Conservation (phyloP, 35 echinoderm and acorn worm species). For the Apostichopus californicus region DNA sequence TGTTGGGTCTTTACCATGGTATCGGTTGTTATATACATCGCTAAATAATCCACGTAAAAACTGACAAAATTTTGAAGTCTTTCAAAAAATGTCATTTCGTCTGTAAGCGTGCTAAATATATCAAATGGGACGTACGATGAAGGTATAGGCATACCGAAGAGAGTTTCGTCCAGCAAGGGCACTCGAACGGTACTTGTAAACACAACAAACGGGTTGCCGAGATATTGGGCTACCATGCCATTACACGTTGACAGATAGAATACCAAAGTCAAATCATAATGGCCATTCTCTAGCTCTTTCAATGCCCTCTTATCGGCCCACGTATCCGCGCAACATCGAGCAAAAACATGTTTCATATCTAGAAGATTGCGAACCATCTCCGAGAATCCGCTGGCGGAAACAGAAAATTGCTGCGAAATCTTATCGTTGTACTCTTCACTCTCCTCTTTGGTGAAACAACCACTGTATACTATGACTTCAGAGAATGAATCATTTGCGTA, state of each 20-base stretch:
- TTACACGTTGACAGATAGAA: constrained; percentile 38
- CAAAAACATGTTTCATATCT: neutral
- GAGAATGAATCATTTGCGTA: constrained; percentile 15
- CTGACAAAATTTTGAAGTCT: constrained; percentile 12
- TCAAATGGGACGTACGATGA: constrained; percentile 52
- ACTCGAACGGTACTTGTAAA: constrained; percentile 46
- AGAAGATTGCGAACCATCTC: constrained; percentile 11
- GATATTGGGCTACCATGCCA: constrained; percentile 29
- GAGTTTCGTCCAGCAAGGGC: constrained; percentile 19
- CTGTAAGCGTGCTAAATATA: constrained; percentile 10
- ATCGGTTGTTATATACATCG: neutral
- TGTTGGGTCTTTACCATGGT: constrained; percentile 18
- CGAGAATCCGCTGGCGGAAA: neutral
- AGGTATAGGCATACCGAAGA: constrained; percentile 55
- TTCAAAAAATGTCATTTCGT: constrained; percentile 45
- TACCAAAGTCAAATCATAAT: constrained; percentile 27
- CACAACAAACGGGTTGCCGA: constrained; percentile 35
- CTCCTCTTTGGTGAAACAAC: constrained; percentile 41
- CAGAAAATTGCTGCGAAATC: constrained; percentile 11
- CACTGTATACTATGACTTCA: constrained; percentile 2
- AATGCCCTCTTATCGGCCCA: neutral
- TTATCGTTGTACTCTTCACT: neutral
- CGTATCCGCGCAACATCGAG: constrained; percentile 18
- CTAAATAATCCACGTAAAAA: constrained; percentile 1
- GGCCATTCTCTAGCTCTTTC: neutral